phyloP scores from a whole-genome alignment of 2,113 vertebrate genomes.

The Muscicapa adusta region DNA sequence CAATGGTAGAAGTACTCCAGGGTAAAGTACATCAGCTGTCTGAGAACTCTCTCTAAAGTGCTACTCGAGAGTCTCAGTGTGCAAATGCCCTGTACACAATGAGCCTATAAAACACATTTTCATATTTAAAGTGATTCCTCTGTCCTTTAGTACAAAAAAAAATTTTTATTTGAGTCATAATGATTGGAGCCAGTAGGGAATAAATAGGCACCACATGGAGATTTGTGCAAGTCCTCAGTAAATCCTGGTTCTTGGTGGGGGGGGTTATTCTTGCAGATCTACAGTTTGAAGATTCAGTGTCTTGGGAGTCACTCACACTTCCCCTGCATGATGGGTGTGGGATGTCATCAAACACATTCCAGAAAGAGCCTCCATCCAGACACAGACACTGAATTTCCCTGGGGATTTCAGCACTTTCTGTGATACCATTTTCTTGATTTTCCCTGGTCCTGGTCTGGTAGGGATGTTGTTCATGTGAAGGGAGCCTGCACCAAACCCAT shows the following conservation, averaged over 20 bases:
- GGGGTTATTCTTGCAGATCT: neutral
- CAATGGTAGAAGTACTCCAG: neutral
- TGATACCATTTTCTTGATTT: neutral
- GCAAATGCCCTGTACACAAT: neutral
- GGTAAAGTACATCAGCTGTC: neutral
- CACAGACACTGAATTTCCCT: neutral
- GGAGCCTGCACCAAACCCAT: neutral
- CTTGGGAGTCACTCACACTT: neutral
- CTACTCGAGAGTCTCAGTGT: neutral
- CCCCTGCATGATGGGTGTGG: rapidly evolving
- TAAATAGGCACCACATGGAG: neutral
- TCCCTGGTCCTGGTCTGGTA: neutral
- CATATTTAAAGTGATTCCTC: neutral
- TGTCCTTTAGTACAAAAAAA: neutral
- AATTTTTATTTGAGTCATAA: neutral
- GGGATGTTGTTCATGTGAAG: neutral
- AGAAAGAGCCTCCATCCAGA: neutral
- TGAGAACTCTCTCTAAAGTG: neutral
- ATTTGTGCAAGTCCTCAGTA: neutral
- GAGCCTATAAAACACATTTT: neutral
- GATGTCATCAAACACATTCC: neutral
- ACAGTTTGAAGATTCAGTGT: neutral
- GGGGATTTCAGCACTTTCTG: neutral
- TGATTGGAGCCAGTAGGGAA: neutral
- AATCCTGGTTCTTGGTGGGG: neutral